phyloP scores from a whole-genome alignment of 2,888 invertebrate genomes.

The Silvanus unidentatus region DNA sequence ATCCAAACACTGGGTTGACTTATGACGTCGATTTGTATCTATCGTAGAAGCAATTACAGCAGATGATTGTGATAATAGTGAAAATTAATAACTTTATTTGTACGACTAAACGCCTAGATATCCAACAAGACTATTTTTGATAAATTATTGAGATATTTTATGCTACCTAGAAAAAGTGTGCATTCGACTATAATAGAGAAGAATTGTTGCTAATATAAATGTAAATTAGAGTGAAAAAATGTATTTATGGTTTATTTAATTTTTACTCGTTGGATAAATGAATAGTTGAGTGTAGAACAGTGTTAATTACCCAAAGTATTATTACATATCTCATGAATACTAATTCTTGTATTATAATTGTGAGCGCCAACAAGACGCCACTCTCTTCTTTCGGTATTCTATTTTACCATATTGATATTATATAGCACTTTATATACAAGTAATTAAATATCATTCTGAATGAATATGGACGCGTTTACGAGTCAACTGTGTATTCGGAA shows the following conservation, averaged over 20 bases:
- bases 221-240: constrained; percentile 1
- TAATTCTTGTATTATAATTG: constrained; percentile 1
- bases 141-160: constrained; percentile 18
- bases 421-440: no score
- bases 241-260: background rate
- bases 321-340: constrained; percentile 1
- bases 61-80: constrained; percentile 38
- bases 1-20: constrained; percentile 19
- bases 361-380: constrained; percentile 1
- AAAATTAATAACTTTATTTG: constrained; percentile 36
- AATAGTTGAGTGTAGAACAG: background rate
- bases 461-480: no score
- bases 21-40: constrained; percentile 37
- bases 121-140: constrained; percentile 6
- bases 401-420: no score
- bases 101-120: constrained; percentile 16
- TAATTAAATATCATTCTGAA: no score
- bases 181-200: no score
- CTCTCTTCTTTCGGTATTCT: no score
- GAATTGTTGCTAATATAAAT: constrained; percentile 11
- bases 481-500: no score
- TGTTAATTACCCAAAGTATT: constrained; percentile 1
- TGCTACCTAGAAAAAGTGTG: no score
- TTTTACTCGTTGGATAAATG: background rate
- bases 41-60: constrained; percentile 36